These are phyloP conservation scores for Gavia stellata DNA, from an alignment of 2,113 vertebrate genomes.

Conservation along the genomic window DNA sequence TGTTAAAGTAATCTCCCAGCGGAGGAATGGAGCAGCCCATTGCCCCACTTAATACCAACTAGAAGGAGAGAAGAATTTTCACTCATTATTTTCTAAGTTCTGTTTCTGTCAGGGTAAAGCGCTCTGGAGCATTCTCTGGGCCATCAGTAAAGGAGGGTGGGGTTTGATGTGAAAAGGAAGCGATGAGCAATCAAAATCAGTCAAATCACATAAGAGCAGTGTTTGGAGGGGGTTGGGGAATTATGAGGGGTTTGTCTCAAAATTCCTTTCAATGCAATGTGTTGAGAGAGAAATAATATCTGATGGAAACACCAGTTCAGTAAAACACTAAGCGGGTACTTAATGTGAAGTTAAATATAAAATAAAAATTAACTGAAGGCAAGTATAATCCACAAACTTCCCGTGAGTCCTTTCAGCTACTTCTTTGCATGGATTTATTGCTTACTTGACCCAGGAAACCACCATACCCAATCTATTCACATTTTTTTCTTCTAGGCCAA, in stretches of 20 bases:
- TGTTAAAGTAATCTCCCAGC: not conserved
- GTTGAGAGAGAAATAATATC: not conserved
- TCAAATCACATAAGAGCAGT: not conserved
- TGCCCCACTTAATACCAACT: not conserved
- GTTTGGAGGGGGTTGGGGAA: not conserved
- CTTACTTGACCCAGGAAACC: not conserved
- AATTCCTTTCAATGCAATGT: not conserved
- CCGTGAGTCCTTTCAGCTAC: not conserved
- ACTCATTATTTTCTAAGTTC: not conserved
- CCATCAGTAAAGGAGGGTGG: not conserved
- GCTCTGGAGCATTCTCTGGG: not conserved
- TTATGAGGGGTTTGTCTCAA: not conserved
- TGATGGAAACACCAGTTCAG: not conserved
- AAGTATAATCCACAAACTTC: not conserved
- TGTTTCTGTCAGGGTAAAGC: not conserved
- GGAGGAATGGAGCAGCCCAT: not conserved
- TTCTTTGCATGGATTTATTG: not conserved
- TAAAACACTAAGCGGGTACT: not conserved
- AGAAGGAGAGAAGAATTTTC: not conserved
- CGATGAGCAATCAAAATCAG: not conserved
- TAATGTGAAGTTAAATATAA: not conserved
- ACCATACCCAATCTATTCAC: not conserved
- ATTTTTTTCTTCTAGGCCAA: not conserved
- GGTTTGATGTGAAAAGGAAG: not conserved
- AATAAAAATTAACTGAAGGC: not conserved